Evolutionary conservation across 1,140 invertebrate species (phyloP).

Genomic region (Zaprionus gabonicus): DNA sequence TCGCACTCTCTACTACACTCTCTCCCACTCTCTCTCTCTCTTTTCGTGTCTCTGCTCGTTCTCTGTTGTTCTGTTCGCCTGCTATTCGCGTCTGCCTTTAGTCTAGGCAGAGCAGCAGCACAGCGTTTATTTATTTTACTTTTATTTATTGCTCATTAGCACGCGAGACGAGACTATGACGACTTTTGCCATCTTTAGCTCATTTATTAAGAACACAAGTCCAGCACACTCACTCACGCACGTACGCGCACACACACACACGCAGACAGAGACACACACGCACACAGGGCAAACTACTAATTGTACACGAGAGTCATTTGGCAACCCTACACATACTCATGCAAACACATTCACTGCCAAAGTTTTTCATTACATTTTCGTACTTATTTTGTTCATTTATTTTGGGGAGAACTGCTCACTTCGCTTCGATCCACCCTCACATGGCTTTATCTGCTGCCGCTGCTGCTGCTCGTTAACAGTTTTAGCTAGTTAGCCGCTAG

Average conservation of each 20-base stretch:
- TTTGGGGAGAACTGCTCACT: constrained; percentile 36
- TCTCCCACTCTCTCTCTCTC: constrained; percentile 1
- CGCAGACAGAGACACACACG: constrained; percentile 14
- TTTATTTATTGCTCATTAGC: constrained; percentile 83
- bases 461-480: constrained; percentile 67
- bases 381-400: constrained; percentile 73
- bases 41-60: constrained; percentile 10
- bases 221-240: constrained; percentile 26
- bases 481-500: constrained; percentile 59
- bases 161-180: constrained; percentile 64
- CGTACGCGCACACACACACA: constrained; percentile 19
- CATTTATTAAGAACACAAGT: constrained; percentile 73
- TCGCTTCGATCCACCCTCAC: constrained; percentile 8
- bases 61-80: constrained; percentile 64
- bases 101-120: constrained; percentile 52
- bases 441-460: constrained; percentile 45
- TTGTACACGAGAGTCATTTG: too few relatives aligned
- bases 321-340: constrained; percentile 16
- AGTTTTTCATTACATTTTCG: constrained; percentile 80
- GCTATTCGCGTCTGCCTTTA: constrained; percentile 62
- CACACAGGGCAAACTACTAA: not conserved
- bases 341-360: constrained; percentile 30
- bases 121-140: constrained; percentile 47
- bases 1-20: constrained; percentile 3
- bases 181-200: constrained; percentile 65